Evolutionary conservation across 1,140 invertebrate genomes (phyloP).

Genomic region (Adelges cooleyi): DNA sequence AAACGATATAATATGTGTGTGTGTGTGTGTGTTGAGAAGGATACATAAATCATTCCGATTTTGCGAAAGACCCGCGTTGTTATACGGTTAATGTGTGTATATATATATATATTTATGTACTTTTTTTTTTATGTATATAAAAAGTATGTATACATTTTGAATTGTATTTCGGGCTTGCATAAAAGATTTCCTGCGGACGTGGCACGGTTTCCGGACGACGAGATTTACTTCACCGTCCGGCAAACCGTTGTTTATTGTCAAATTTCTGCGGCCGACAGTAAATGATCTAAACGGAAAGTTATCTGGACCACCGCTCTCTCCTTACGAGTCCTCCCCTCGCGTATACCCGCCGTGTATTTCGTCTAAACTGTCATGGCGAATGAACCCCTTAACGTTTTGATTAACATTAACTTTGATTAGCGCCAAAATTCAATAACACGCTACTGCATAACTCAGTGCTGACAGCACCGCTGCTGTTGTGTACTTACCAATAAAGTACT

Average conservation of each 20-base stretch:
- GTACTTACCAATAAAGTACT: too few relatives aligned
- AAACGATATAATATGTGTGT: background rate
- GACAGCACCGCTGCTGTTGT: too few relatives aligned
- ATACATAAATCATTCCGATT: slow-evolving; percentile 23
- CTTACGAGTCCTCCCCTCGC: background rate
- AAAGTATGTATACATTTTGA: slow-evolving; percentile 14
- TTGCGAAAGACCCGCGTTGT: background rate
- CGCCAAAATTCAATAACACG: background rate
- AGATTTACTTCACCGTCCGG: background rate
- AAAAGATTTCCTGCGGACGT: slow-evolving; percentile 27
- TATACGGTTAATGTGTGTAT: slow-evolving; percentile 7
- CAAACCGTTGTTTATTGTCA: slow-evolving; percentile 12
- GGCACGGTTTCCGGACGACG: slow-evolving; percentile 10
- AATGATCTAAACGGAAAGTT: background rate
- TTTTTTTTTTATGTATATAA: background rate
- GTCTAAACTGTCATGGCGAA: background rate
- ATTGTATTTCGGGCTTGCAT: background rate
- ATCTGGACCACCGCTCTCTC: background rate
- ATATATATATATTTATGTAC: background rate
- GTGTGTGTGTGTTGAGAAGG: background rate
- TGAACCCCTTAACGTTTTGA: background rate
- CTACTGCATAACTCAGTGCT: too few relatives aligned
- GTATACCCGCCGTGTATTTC: background rate
- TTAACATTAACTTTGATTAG: background rate
- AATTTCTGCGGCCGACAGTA: slow-evolving; percentile 3